Evolutionary conservation across 1,140 invertebrate genomes (phyloP).

Genomic region (Drosophila lacteicornis): DNA sequence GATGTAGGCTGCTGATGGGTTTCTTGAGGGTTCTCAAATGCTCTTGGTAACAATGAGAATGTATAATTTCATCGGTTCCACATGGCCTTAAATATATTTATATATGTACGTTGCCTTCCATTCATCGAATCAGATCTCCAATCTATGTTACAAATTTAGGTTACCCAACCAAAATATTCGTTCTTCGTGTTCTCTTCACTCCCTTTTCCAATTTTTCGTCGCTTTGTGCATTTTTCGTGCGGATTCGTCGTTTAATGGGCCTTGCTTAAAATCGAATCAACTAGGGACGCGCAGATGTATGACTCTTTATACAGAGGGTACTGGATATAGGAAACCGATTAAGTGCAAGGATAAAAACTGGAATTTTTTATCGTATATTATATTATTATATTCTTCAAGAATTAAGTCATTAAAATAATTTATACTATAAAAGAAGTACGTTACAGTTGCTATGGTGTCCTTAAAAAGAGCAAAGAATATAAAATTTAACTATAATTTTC

Average conservation of each 20-base stretch:
- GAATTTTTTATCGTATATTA: too few species aligned
- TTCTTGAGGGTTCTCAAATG: conserved; percentile 8
- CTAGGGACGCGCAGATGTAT: conserved; percentile 19
- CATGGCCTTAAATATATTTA: conserved; percentile 11
- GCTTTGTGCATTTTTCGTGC: conserved; percentile 44
- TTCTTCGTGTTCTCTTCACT: not conserved
- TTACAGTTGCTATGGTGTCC: not conserved
- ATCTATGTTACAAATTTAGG: conserved; percentile 45
- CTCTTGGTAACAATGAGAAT: not conserved
- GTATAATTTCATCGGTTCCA: conserved; percentile 14
- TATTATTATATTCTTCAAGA: too few species aligned
- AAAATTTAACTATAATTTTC: not conserved
- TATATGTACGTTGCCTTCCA: conserved; percentile 30
- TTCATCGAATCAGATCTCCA: conserved; percentile 50
- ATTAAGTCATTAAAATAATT: too few species aligned
- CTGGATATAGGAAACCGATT: not conserved
- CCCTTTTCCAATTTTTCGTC: conserved; percentile 6
- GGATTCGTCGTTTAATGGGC: conserved; percentile 61
- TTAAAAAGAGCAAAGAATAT: not conserved
- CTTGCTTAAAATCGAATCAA: conserved; percentile 51
- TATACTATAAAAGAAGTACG: too few species aligned
- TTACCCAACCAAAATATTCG: conserved; percentile 18
- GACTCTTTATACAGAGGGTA: conserved; percentile 1
- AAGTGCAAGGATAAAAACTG: not conserved
- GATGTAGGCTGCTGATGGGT: conserved; percentile 7